Evolutionary conservation across 2,113 vertebrate genomes (phyloP).

Genomic region (Macquaria ambigua): DNA sequence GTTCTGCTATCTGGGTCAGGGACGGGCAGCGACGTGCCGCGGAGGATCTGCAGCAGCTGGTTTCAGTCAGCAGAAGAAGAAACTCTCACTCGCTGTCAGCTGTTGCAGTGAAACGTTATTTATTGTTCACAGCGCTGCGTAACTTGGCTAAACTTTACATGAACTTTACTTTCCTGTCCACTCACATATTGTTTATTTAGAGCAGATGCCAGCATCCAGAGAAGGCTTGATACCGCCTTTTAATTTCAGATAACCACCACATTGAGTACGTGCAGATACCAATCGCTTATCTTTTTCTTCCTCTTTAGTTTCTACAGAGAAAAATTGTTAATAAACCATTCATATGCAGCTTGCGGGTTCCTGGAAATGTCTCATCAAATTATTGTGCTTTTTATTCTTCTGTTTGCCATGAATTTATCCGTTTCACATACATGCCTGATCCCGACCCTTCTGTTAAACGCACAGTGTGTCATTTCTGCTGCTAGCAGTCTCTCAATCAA

Average conservation of each 20-base stretch:
- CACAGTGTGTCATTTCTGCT: too few species aligned
- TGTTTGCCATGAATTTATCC: too few species aligned
- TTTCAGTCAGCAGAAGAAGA: constrained; percentile 28
- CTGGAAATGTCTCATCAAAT: background rate
- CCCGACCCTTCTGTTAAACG: too few species aligned
- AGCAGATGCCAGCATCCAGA: background rate
- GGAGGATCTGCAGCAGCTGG: constrained; percentile 41
- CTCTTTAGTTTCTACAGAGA: background rate
- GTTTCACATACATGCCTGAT: too few species aligned
- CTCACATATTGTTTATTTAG: background rate
- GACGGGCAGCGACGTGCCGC: constrained; percentile 25
- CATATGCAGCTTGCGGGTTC: background rate
- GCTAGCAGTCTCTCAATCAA: too few species aligned
- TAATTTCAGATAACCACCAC: background rate
- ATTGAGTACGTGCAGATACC: background rate
- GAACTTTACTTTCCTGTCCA: constrained; percentile 1
- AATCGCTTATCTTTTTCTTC: background rate
- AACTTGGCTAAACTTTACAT: background rate
- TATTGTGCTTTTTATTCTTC: background rate
- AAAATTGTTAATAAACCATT: background rate
- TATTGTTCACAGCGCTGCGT: background rate
- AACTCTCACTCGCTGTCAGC: constrained; percentile 19
- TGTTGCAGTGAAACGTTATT: constrained; percentile 15
- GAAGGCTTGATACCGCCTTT: background rate
- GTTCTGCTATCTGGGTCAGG: constrained; percentile 31